Percentiles rank a stretch among this genome's conserved stretches.
phyloP scores from a whole-genome alignment of 37 sponge, comb jelly and placozoan genomes.

The Tethya wilhelma region DNA sequence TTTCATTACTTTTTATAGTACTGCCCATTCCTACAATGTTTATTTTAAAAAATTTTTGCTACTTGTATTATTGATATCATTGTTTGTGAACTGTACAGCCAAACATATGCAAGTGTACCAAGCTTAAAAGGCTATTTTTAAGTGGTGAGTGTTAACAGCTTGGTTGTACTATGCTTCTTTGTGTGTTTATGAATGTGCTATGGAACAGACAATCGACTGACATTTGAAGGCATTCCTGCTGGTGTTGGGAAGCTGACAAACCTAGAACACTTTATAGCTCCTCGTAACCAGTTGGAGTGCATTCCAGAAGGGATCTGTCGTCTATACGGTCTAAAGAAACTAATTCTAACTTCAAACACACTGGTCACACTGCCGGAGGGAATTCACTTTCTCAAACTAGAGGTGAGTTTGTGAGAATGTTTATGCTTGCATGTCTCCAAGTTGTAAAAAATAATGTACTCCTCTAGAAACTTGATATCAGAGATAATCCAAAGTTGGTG shows the following conservation, averaged over 20 bases:
- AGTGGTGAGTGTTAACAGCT: too few relatives aligned
- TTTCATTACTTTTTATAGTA: too few relatives aligned
- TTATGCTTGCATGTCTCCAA: neutral
- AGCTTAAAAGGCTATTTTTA: slow-evolving; percentile 73
- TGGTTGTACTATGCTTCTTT: too few relatives aligned
- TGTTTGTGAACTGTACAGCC: too few relatives aligned
- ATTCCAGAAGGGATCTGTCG: slow-evolving; percentile 94
- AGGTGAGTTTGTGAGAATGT: slow-evolving; percentile 26
- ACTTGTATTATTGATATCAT: too few relatives aligned
- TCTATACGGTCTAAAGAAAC: slow-evolving; percentile 71
- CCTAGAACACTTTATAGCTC: slow-evolving; percentile 91
- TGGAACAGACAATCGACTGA: slow-evolving; percentile 83
- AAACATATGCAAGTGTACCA: slow-evolving; percentile 74
- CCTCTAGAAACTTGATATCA: slow-evolving; percentile 74
- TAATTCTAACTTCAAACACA: slow-evolving; percentile 76
- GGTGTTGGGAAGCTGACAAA: slow-evolving; percentile 78
- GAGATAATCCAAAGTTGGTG: slow-evolving; percentile 88
- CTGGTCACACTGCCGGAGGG: slow-evolving; percentile 90
- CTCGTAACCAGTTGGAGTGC: slow-evolving; percentile 91
- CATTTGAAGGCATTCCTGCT: slow-evolving; percentile 94
- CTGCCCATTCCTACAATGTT: too few relatives aligned
- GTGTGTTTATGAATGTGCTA: too few relatives aligned
- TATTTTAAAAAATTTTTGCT: too few relatives aligned
- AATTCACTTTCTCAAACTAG: slow-evolving; percentile 74
- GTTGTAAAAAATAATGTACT: neutral